Percentiles rank a stretch among this genome's conserved stretches.
Conservation (phyloP, 2,797 vertebrate species). For the Ispidina picta region DNA sequence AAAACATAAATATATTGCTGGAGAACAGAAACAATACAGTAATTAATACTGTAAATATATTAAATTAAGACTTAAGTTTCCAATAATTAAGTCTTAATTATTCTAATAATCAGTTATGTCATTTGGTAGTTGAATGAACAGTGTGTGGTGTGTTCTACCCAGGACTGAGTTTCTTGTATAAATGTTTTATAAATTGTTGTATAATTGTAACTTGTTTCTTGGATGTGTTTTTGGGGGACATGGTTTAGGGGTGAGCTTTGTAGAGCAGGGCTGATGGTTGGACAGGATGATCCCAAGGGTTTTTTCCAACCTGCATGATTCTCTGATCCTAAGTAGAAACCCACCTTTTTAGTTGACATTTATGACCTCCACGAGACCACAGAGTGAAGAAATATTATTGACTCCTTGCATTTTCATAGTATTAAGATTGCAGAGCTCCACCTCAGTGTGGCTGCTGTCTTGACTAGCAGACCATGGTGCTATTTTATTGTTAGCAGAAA, state of each 20-base stretch:
- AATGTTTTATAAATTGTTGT: not conserved
- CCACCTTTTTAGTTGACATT: not conserved
- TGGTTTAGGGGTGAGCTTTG: too few species aligned
- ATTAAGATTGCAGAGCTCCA: not conserved
- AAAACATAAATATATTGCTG: too few species aligned
- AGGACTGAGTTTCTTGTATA: not conserved
- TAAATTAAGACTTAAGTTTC: too few species aligned
- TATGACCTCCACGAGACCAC: not conserved
- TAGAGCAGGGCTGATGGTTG: too few species aligned
- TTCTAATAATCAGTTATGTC: not conserved
- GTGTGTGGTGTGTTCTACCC: not conserved
- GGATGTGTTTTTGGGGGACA: too few species aligned
- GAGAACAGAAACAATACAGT: too few species aligned
- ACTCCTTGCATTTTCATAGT: not conserved
- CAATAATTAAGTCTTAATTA: not conserved
- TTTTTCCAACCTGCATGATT: too few species aligned
- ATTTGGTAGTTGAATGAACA: not conserved
- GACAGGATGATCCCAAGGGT: too few species aligned
- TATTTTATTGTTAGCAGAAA: not conserved
- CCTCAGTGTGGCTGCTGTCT: not conserved
- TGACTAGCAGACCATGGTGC: not conserved
- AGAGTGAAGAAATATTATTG: not conserved
- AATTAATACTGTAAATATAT: not conserved
- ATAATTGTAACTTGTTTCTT: too few species aligned
- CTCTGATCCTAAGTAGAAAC: too few species aligned